These are phyloP conservation scores for Tetranychus cinnabarinus DNA, from an alignment of 1,140 invertebrate species.

Conservation along the genomic window DNA sequence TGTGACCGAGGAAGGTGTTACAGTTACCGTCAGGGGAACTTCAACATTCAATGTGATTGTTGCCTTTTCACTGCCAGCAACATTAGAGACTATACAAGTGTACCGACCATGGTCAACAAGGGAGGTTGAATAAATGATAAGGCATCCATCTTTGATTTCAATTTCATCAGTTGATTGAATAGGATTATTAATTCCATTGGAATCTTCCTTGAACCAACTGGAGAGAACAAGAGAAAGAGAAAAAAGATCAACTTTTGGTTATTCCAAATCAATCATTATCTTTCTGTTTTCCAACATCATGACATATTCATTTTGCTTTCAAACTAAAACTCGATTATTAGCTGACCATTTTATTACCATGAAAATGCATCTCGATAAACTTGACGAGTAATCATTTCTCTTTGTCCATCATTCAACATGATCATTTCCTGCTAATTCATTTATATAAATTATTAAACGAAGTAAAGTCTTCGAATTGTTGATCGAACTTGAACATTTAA, in stretches of 20 bases:
- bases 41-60: conserved; percentile 11
- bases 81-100: conserved; percentile 16
- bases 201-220: conserved; percentile 13
- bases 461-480: no score
- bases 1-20: conserved; percentile 25
- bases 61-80: conserved; percentile 14
- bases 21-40: background rate
- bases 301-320: no score
- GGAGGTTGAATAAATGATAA: conserved; percentile 10
- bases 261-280: no score
- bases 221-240: background rate
- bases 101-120: conserved; percentile 14
- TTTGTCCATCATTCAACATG: no score
- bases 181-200: conserved; percentile 2
- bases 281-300: no score
- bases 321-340: no score
- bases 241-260: background rate
- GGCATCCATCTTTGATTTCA: background rate
- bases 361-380: no score
- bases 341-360: no score
- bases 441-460: no score
- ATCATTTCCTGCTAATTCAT: no score
- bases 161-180: background rate
- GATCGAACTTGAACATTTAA: no score
- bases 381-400: no score